phyloP scores from a whole-genome alignment of 2,797 vertebrate species.

The Neosilurus mollespiculum region DNA sequence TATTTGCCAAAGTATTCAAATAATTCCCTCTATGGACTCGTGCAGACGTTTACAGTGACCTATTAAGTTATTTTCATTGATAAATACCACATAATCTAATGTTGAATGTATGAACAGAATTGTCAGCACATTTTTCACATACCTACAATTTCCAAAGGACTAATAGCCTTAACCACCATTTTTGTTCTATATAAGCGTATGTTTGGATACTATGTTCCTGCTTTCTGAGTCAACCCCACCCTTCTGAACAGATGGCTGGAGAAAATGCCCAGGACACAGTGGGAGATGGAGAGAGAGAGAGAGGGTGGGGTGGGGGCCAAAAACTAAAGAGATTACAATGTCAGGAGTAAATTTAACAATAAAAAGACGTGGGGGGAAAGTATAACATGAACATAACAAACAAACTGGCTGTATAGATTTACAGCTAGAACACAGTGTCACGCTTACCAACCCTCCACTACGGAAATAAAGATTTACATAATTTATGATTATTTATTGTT shows the following conservation, averaged over 20 bases:
- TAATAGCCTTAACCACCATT: conserved; percentile 35
- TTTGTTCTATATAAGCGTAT: conserved; percentile 43
- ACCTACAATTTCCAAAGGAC: neutral
- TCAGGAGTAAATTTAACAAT: neutral
- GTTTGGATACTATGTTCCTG: conserved; percentile 48
- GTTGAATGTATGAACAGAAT: neutral
- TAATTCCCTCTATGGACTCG: conserved; percentile 13
- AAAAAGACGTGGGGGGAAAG: neutral
- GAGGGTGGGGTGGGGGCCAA: conserved; percentile 17
- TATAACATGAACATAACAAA: neutral
- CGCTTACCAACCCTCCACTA: neutral
- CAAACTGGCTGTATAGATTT: neutral
- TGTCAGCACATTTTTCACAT: neutral
- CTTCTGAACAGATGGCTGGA: conserved; percentile 73
- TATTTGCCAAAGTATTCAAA: conserved; percentile 11
- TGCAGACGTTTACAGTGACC: neutral
- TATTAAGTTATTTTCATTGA: neutral
- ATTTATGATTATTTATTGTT: conserved; percentile 64
- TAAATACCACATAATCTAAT: neutral
- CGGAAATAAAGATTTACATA: conserved; percentile 61
- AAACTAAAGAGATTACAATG: conserved; percentile 25
- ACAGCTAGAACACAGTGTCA: neutral
- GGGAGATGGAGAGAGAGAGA: conserved; percentile 46
- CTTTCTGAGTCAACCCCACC: conserved; percentile 65
- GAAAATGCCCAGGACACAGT: conserved; percentile 70